phyloP scores from a whole-genome alignment of 2,888 invertebrate species.

The Hypomecis atomaria region DNA sequence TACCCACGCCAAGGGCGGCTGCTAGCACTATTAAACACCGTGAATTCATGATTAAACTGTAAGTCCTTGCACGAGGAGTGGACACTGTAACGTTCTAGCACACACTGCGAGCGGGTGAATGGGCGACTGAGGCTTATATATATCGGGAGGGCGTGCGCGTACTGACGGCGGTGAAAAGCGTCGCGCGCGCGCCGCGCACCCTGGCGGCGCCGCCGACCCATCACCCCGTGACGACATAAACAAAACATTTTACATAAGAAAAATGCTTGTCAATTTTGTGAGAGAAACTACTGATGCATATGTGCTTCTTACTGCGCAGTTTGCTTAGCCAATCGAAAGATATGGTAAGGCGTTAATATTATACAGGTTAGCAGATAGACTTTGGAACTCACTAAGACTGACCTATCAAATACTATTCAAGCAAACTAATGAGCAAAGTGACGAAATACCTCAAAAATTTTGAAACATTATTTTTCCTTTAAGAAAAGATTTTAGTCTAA shows the following conservation, averaged over 20 bases:
- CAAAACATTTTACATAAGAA: slow-evolving; percentile 35
- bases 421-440: too few species aligned
- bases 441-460: too few species aligned
- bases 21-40: slow-evolving; percentile 85
- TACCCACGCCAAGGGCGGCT: slow-evolving; percentile 89
- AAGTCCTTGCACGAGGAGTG: slow-evolving; percentile 80
- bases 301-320: too few species aligned
- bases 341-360: too few species aligned
- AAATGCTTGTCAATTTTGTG: not conserved
- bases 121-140: slow-evolving; percentile 81
- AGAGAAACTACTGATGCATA: too few species aligned
- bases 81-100: slow-evolving; percentile 82
- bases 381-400: too few species aligned
- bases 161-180: slow-evolving; percentile 75
- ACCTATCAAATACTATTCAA: too few species aligned
- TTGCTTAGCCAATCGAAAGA: too few species aligned
- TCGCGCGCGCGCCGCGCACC: slow-evolving; percentile 60
- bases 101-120: slow-evolving; percentile 84
- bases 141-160: slow-evolving; percentile 77
- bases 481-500: too few species aligned
- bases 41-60: slow-evolving; percentile 81
- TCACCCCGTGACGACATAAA: slow-evolving; percentile 43
- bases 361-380: too few species aligned
- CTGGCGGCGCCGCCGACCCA: slow-evolving; percentile 45
- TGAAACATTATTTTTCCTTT: too few species aligned